phyloP scores from a whole-genome alignment of 2,888 invertebrate species.

The Eupithecia pulchellata region DNA sequence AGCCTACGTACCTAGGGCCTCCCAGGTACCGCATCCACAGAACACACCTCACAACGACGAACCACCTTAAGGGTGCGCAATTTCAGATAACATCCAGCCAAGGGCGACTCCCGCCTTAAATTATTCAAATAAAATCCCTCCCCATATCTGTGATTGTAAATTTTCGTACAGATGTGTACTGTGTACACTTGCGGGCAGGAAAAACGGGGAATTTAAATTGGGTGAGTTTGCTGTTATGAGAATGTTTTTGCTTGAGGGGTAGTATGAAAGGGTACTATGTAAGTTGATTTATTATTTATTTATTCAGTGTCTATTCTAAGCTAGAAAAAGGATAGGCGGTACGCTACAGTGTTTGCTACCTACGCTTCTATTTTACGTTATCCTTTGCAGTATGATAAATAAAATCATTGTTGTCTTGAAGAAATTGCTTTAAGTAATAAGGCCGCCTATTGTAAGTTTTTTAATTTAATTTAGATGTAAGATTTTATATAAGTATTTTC shows the following conservation, averaged over 20 bases:
- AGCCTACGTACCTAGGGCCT: too few species aligned
- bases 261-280: background rate
- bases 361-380: too few species aligned
- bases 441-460: too few species aligned
- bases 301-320: background rate
- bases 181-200: conserved; percentile 47
- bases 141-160: conserved; percentile 78
- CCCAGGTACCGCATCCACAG: conserved; percentile 44
- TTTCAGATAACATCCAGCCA: conserved; percentile 73
- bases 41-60: conserved; percentile 39
- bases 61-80: conserved; percentile 66
- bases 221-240: conserved; percentile 1
- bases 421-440: too few species aligned
- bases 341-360: background rate
- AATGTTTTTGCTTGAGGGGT: background rate
- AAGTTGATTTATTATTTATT: background rate
- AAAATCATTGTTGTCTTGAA: too few species aligned
- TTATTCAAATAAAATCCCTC: conserved; percentile 80
- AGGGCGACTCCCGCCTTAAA: conserved; percentile 68
- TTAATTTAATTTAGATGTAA: too few species aligned
- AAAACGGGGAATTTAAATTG: conserved; percentile 30
- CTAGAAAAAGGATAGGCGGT: background rate
- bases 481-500: too few species aligned
- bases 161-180: conserved; percentile 63
- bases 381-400: too few species aligned